A percentile compares a stretch with the other conserved stretches of the same genome.
These are phyloP conservation scores for Drosophila micromelanica DNA, from an alignment of 1,140 invertebrate genomes.

Conservation along the genomic window DNA sequence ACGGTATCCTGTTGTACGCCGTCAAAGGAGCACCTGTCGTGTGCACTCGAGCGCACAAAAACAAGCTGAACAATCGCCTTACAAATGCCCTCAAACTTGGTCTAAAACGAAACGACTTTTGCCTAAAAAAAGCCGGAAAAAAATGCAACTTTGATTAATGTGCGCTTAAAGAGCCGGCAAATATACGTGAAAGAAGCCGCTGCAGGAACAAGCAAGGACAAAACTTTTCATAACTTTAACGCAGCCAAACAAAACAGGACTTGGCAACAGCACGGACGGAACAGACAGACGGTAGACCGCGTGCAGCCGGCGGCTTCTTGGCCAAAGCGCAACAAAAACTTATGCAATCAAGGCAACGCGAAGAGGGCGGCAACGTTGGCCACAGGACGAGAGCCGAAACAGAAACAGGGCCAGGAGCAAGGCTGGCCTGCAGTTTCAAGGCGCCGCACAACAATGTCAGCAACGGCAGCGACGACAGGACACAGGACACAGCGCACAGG, in stretches of 20 bases:
- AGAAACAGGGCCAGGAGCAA: conserved; percentile 18
- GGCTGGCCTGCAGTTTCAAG: conserved; percentile 63
- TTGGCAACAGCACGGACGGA: conserved; percentile 1
- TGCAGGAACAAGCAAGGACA: conserved; percentile 61
- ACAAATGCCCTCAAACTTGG: conserved; percentile 75
- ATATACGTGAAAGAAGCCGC: conserved; percentile 54
- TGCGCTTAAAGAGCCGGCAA: conserved; percentile 78
- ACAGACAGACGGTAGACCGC: conserved; percentile 51
- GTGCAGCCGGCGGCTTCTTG: conserved; percentile 72
- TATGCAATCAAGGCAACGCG: conserved; percentile 69
- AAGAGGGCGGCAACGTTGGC: conserved; percentile 11
- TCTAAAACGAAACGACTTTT: conserved; percentile 46
- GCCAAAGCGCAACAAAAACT: conserved; percentile 74
- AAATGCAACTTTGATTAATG: conserved; percentile 74
- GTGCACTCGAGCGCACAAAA: conserved; percentile 44
- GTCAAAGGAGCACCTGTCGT: conserved; percentile 55
- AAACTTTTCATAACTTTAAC: conserved; percentile 78
- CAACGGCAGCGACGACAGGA: conserved; percentile 28
- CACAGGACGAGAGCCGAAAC: not conserved
- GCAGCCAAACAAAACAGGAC: conserved; percentile 28
- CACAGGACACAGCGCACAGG: conserved; percentile 48
- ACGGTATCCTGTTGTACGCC: conserved; percentile 2
- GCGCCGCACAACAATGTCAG: conserved; percentile 78
- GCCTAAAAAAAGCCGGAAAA: conserved; percentile 29
- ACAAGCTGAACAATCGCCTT: conserved; percentile 79